Conservation (phyloP, 2,797 vertebrate genomes). For the Protosalanx chinensis region DNA sequence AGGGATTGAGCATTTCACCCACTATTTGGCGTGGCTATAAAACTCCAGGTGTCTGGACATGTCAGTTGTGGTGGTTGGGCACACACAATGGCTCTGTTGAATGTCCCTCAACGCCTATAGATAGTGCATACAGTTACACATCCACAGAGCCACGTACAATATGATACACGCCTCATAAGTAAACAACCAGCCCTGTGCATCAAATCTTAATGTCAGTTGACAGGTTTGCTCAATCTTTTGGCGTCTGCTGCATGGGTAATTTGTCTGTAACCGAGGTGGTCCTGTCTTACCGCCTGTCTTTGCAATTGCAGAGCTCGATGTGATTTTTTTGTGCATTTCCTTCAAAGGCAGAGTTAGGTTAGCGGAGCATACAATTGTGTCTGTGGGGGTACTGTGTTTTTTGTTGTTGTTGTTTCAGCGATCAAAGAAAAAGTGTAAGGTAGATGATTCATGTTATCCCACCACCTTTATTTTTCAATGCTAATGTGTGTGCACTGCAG, state of each 20-base stretch:
- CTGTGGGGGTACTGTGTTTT: slow-evolving; percentile 3
- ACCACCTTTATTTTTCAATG: background rate
- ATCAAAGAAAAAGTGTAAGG: background rate
- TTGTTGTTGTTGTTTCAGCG: background rate
- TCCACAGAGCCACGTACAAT: slow-evolving; percentile 13
- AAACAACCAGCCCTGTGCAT: slow-evolving; percentile 7
- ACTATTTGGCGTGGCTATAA: slow-evolving; percentile 48
- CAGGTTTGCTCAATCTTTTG: slow-evolving; percentile 33
- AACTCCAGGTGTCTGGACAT: slow-evolving; percentile 51
- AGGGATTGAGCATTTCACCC: slow-evolving; percentile 4
- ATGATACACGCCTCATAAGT: slow-evolving; percentile 14
- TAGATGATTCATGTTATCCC: background rate
- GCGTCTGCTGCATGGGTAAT: slow-evolving; percentile 25
- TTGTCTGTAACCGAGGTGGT: slow-evolving; percentile 11
- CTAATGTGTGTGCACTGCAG: background rate
- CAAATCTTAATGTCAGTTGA: slow-evolving; percentile 26
- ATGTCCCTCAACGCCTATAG: slow-evolving; percentile 40
- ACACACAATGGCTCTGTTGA: slow-evolving; percentile 46
- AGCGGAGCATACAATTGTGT: slow-evolving; percentile 32
- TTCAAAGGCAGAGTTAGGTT: slow-evolving; percentile 30
- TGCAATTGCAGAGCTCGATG: slow-evolving; percentile 35
- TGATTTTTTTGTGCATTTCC: slow-evolving; percentile 42
- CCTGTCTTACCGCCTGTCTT: slow-evolving; percentile 37
- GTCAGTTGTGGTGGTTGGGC: slow-evolving; percentile 25
- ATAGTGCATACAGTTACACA: slow-evolving; percentile 1